Percentiles rank a stretch among this genome's conserved stretches.
phyloP scores from a whole-genome alignment of 2,888 invertebrate species.

The Bembecia ichneumoniformis region DNA sequence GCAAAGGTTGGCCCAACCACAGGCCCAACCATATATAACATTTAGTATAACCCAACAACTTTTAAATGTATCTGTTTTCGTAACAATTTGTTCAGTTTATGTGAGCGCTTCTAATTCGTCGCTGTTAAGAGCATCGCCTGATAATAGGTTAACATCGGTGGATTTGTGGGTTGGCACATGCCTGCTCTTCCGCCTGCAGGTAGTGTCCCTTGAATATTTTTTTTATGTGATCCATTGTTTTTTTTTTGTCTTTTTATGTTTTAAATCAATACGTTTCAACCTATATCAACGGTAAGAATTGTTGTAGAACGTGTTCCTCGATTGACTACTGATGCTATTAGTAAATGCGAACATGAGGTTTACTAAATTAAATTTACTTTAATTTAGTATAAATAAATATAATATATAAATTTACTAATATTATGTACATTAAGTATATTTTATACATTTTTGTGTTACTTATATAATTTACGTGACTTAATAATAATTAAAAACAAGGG shows the following conservation, averaged over 20 bases:
- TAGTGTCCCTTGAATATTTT: constrained; percentile 15
- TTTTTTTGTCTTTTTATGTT: constrained; percentile 1
- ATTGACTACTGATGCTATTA: too few relatives aligned
- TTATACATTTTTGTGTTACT: too few relatives aligned
- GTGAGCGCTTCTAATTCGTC: constrained; percentile 15
- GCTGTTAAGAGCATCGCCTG: constrained; percentile 16
- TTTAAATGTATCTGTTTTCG: constrained; percentile 11
- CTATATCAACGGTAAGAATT: too few relatives aligned
- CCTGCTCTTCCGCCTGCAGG: constrained; percentile 19
- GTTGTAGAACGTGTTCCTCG: too few relatives aligned
- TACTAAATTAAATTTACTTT: too few relatives aligned
- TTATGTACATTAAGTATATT: too few relatives aligned
- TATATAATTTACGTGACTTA: too few relatives aligned
- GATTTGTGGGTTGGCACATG: not conserved
- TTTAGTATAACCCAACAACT: constrained; percentile 12
- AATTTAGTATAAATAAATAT: too few relatives aligned
- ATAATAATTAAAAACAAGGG: too few relatives aligned
- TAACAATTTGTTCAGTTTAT: constrained; percentile 2
- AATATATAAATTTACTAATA: too few relatives aligned
- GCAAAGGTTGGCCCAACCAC: constrained; percentile 25
- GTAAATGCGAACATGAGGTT: too few relatives aligned
- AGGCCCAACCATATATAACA: too few relatives aligned
- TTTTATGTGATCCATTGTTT: constrained; percentile 8
- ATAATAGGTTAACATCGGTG: constrained; percentile 21
- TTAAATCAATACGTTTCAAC: not conserved